Base-by-base conservation (phyloP, 2,888 invertebrate species). In the Netelia inedita region DNA sequence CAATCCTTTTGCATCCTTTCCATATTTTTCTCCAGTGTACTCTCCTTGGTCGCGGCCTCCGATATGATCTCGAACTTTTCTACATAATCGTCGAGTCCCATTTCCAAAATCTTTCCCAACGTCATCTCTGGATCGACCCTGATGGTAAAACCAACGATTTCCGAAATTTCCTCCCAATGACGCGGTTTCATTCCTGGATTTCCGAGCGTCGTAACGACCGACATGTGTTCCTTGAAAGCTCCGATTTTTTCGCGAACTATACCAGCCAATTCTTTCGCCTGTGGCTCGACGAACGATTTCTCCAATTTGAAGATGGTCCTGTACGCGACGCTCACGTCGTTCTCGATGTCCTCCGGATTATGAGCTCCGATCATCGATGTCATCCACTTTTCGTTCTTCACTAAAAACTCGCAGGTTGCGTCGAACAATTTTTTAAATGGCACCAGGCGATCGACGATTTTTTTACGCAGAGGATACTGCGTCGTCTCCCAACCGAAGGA, bases 31-130 rank as follows among this genome's bases (percentile, higher is more conserved):
- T 99, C 99, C 66, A 99, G 94, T 89, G 97, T 97, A 92, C 97
- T 98, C 94, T 99, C 99, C 94, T 99, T 99, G 8, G 98, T 98
- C 0, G 99, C 99, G 0, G 98, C 97, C 92, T 99, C 98, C 1
- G 98, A 98, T 88, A 99, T 98, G 1, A 95, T 93, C 94, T 98
- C 98, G 92, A 99, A 98, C 92, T 97, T 97, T 0, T 96, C 95
- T 69, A 98, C 96, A 92, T 97, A 98, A 83, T 97, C 97, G 46
- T 97, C 97, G 46, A 99, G 94, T 72, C 97, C 97, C 94, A 98
- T 97, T 89, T 98, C 98, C 75, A 98, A 96, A 8, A 98, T 96
- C 93, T 97, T 97, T 75, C 96, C 97, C 59, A 99, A 94, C 0
- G 98, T 97, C 74, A 98, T 94, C 46, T 97, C 97, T 0, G 96